Base-by-base conservation (phyloP, 1,140 invertebrate species). In the Drosophila arawakana region DNA sequence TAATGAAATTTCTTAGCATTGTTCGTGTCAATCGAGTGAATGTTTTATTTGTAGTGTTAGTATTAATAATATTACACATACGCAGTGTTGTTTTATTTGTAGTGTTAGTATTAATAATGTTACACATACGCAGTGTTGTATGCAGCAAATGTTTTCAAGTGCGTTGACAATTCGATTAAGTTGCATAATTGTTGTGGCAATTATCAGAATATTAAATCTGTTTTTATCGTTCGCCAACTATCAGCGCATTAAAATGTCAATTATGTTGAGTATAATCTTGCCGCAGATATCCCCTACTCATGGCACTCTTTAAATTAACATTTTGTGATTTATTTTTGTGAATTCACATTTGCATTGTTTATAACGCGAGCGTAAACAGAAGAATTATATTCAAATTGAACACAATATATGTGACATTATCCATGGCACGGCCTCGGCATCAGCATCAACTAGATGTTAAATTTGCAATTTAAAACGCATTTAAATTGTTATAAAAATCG, bases 191-290 rank as follows among this genome's bases (percentile, higher is more conserved):
- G 71, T 69, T 69, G 70, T 60, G 72, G 52, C 85, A 88, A 88
- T 88, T 88, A 88, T 88, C 84, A 88, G 84, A 88, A 88, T 90
- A 88, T 88, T 88, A 88, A 88, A 88, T 88, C 85, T 75, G 76
- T 79, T 74, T 76, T 78, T 90, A 88, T 88, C 83, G 70, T 60
- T 67, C 43, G 41, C 67, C 80, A 78, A 84, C 84, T 90, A 90
- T 89, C 84, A 81, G 85, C 74, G 71, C 76, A 88, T 88, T 88
- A 88, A 88, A 88, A 88, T 88, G 85, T 90, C 84, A 88, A 88
- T 88, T 88, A 88, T 77, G 73, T 76, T 61, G 41, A 39, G 59
- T 57, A 73, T 82, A 63, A 75, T 83, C 66, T 79, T 73, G 78
- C 73, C 60, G 59, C 58, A 61, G 41, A 13, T 18, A 30, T 30